Evolutionary conservation across 2,888 invertebrate genomes (phyloP).

Genomic region (Cryptocheilus praepositus): DNA sequence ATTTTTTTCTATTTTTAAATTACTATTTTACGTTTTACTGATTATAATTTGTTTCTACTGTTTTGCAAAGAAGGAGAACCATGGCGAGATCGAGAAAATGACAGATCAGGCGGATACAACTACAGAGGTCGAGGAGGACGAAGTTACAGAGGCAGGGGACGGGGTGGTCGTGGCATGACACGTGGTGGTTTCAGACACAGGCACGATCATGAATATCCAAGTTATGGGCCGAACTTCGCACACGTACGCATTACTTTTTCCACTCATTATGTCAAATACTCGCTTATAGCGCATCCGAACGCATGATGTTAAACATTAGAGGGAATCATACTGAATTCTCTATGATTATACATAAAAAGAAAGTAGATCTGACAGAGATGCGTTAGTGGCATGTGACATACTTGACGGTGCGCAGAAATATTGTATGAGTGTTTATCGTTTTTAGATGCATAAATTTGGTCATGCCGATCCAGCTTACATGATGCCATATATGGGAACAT

Average conservation of each 20-base stretch:
- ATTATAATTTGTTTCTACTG: background rate
- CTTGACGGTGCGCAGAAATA: background rate
- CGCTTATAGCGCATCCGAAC: slow-evolving; percentile 27
- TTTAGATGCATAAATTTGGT: slow-evolving; percentile 70
- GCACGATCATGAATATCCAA: slow-evolving; percentile 76
- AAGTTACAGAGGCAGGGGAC: slow-evolving; percentile 73
- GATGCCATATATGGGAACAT: slow-evolving; percentile 79
- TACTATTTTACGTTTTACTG: no score
- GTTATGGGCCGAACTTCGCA: slow-evolving; percentile 75
- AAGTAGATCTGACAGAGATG: slow-evolving; percentile 52
- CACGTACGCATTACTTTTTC: slow-evolving; percentile 65
- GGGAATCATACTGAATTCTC: slow-evolving; percentile 46
- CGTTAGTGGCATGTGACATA: no score
- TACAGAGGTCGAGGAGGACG: slow-evolving; percentile 68
- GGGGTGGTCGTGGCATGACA: slow-evolving; percentile 76
- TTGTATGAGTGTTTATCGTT: slow-evolving; percentile 24
- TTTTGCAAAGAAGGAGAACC: slow-evolving; percentile 61
- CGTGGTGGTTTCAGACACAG: slow-evolving; percentile 75
- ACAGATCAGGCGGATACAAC: slow-evolving; percentile 61
- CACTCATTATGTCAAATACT: background rate
- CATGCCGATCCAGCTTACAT: slow-evolving; percentile 67
- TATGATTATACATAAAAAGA: slow-evolving; percentile 39
- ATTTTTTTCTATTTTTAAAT: background rate
- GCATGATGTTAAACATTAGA: slow-evolving; percentile 14
- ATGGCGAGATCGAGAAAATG: slow-evolving; percentile 68